These are phyloP conservation scores for Argyra leucocephala DNA, from an alignment of 2,888 invertebrate species.

Conservation along the genomic window DNA sequence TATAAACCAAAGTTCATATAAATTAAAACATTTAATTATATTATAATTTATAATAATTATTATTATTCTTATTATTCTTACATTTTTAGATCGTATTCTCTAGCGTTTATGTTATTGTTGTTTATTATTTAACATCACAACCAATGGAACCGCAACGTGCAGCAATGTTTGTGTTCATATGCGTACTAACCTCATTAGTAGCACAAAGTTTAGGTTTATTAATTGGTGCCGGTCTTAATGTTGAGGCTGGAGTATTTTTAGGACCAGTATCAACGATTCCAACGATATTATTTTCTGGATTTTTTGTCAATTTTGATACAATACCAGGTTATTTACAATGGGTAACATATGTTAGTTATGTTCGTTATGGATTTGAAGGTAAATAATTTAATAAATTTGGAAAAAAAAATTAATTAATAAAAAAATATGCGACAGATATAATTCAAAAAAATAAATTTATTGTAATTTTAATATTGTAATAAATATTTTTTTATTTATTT, in stretches of 20 bases:
- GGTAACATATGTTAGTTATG: conserved; percentile 83
- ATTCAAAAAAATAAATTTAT: too few relatives aligned
- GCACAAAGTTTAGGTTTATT: conserved; percentile 86
- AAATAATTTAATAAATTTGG: conserved; percentile 18
- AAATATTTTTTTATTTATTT: not conserved
- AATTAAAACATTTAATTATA: too few relatives aligned
- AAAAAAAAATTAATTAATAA: conserved; percentile 7
- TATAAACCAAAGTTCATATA: too few relatives aligned
- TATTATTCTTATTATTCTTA: conserved; percentile 12
- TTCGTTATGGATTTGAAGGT: conserved; percentile 84
- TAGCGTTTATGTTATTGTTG: conserved; percentile 76
- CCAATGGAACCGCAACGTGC: conserved; percentile 77
- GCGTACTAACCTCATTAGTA: conserved; percentile 76
- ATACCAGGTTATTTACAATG: conserved; percentile 82
- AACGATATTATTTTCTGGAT: conserved; percentile 84
- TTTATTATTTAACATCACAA: conserved; percentile 92
- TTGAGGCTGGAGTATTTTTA: conserved; percentile 67
- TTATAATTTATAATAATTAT: too few relatives aligned
- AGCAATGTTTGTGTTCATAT: conserved; percentile 43
- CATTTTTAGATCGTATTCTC: conserved; percentile 70
- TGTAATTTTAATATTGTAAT: not conserved
- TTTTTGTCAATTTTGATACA: conserved; percentile 86
- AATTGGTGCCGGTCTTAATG: conserved; percentile 84
- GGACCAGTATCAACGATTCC: conserved; percentile 89
- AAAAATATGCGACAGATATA: too few relatives aligned